Evolutionary conservation across 2,888 invertebrate genomes (phyloP), one percentile per base, ranked within the genome.

Genomic region (Melinaea menophilus): DNA sequence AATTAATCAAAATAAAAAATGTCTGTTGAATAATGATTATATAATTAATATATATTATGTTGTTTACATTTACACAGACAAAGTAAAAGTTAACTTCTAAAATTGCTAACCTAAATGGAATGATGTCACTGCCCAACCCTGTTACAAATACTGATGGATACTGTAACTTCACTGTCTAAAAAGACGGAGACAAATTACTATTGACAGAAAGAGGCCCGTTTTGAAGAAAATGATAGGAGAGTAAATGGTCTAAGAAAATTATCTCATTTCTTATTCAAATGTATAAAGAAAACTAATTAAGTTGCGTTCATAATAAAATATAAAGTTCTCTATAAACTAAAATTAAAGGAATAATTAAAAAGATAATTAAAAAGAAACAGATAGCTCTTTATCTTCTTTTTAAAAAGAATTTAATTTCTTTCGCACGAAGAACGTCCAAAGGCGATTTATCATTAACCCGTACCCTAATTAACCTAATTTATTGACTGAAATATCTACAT

Each of bases 401-500:
- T n/a, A 31, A 9, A 9, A 22, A 51, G 22, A 31, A 51, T 31
- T 22, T 51, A 51, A 51, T 59, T 58, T 58, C 55, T 22, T 56
- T 59, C 34, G 56, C 54, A 22, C 45, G n/a, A 59, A 54, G 55
- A 56, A 56, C 13, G 48, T 48, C 33, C 22, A 45, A 62, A 59
- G 55, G 41, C 41, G 62, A 55, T 71, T 67, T 55, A 68, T 69
- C 63, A 63, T 67, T 62, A 55, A 63, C 65, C 63, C 61, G 62
- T 59, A 58, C 62, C 63, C 68, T 67, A 69, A 69, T 68, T 67
- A 71, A 64, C 65, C 59, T 59, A 64, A 66, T 67, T 68, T 68
- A 62, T 68, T 55, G 61, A 61, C 22, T 55, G 31, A 22, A 51
- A 51, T 51, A 31, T 51, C 31, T 9, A 51, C 51, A 51, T 51